Percentiles rank a stretch among this genome's conserved stretches.
Evolutionary conservation across 2,113 vertebrate genomes (phyloP).

Genomic region (Acanthochromis polyacanthus): DNA sequence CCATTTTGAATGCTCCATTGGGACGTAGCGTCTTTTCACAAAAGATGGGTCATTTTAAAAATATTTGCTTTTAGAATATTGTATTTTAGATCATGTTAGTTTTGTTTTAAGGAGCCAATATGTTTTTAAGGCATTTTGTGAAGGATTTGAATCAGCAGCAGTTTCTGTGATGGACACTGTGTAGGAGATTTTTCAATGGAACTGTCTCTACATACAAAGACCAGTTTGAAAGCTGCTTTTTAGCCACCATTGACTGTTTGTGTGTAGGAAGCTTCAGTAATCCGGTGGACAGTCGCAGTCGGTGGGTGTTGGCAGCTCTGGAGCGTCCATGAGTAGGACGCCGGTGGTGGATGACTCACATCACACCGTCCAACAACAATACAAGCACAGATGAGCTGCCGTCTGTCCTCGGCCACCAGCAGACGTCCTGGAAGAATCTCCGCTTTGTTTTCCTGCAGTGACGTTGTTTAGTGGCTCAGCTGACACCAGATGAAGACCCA

Average conservation of each 20-base stretch:
- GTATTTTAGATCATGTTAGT: too few species aligned
- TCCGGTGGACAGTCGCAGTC: slow-evolving; percentile 42
- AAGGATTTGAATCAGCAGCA: neutral
- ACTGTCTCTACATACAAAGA: neutral
- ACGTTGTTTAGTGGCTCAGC: slow-evolving; percentile 21
- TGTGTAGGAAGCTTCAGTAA: slow-evolving; percentile 43
- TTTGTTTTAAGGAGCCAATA: too few species aligned
- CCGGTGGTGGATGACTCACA: slow-evolving; percentile 64
- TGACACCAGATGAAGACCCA: slow-evolving; percentile 27
- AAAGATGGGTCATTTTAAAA: too few species aligned
- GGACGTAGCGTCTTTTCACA: too few species aligned
- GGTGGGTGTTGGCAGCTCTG: slow-evolving; percentile 61
- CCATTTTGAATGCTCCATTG: too few species aligned
- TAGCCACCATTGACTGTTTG: neutral
- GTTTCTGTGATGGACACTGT: neutral
- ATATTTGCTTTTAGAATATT: too few species aligned
- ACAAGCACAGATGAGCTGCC: slow-evolving; percentile 41
- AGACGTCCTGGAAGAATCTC: slow-evolving; percentile 59
- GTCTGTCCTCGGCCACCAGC: slow-evolving; percentile 40
- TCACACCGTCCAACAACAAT: slow-evolving; percentile 55
- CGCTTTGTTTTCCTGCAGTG: slow-evolving; percentile 59
- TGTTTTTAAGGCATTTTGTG: too few species aligned
- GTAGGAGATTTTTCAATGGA: neutral
- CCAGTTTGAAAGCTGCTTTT: neutral
- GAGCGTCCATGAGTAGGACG: slow-evolving; percentile 23